phyloP scores from a whole-genome alignment of 64 coral and sea anemone species.

The Pachyseris speciosa region DNA sequence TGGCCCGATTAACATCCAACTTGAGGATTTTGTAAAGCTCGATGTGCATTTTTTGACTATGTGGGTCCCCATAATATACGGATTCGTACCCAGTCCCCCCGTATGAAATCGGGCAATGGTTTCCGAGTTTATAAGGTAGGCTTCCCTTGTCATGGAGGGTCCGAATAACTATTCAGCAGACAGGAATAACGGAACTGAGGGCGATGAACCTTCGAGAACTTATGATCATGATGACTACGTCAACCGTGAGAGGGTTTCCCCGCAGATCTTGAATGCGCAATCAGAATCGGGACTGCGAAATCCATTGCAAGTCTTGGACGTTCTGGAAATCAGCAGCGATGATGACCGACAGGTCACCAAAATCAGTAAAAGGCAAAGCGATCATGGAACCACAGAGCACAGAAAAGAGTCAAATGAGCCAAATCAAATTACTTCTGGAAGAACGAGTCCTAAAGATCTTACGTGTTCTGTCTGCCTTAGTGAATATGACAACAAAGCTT shows the following conservation, averaged over 20 bases:
- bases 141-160: not conserved
- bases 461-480: constrained; percentile 87
- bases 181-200: not conserved
- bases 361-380: not conserved
- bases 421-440: not conserved
- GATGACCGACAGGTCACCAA: constrained; percentile 5
- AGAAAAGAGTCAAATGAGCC: not conserved
- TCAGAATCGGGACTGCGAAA: not conserved
- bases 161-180: not conserved
- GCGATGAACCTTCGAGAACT: not conserved
- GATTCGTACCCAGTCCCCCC: no score
- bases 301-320: not conserved
- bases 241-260: not conserved
- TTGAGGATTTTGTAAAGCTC: no score
- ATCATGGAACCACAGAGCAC: not conserved
- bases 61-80: no score
- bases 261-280: not conserved
- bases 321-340: constrained; percentile 17
- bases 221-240: not conserved
- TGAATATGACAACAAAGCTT: constrained; percentile 92
- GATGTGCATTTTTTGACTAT: no score
- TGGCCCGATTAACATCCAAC: no score
- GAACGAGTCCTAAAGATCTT: constrained; percentile 54
- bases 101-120: no score
- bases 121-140: not conserved